These are phyloP conservation scores for Alfaro cultratus DNA, from an alignment of 2,797 vertebrate genomes.

Conservation along the genomic window DNA sequence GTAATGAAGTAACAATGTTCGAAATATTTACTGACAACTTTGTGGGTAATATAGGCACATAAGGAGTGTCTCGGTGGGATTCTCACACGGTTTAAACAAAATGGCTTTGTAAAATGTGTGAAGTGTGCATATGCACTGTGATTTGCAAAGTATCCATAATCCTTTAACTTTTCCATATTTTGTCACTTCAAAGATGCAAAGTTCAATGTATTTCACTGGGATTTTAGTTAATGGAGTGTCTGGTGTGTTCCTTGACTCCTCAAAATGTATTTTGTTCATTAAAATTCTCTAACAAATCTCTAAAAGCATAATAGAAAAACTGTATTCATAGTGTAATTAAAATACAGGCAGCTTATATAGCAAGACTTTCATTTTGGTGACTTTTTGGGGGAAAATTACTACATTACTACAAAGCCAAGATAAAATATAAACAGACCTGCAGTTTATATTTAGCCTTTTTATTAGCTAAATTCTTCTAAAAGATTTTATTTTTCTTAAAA, in stretches of 20 bases:
- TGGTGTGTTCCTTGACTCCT: neutral
- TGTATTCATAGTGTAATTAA: neutral
- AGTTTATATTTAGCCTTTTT: neutral
- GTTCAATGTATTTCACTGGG: neutral
- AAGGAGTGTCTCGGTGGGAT: neutral
- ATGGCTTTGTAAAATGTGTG: neutral
- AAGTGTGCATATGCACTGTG: neutral
- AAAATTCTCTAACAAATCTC: neutral
- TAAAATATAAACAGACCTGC: neutral
- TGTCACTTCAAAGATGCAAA: neutral
- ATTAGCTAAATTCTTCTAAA: neutral
- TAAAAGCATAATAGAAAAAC: neutral
- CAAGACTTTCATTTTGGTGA: neutral
- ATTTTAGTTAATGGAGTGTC: neutral
- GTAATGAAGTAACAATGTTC: constrained; percentile 16
- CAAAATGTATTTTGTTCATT: neutral
- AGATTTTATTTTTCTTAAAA: neutral
- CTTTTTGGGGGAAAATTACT: neutral
- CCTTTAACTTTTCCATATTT: neutral
- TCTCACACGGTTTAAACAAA: neutral
- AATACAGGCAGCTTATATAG: neutral
- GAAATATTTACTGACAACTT: neutral
- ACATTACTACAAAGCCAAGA: neutral
- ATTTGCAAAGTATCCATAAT: neutral
- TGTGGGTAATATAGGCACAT: neutral